Percentiles rank a stretch among this genome's conserved stretches.
These are phyloP conservation scores for Apamea sordens DNA, from an alignment of 2,888 invertebrate genomes.

Conservation along the genomic window DNA sequence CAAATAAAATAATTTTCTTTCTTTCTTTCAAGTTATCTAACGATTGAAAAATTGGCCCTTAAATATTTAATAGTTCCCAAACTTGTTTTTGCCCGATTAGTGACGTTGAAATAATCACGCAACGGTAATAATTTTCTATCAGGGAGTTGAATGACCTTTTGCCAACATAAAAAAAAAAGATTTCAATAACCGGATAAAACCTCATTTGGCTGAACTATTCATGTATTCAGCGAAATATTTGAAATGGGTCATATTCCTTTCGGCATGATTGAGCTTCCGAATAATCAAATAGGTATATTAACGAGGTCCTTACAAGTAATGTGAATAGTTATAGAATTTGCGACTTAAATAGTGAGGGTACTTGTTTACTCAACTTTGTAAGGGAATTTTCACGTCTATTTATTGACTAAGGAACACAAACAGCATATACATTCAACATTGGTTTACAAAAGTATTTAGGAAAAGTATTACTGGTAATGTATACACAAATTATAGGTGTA, in stretches of 20 bases:
- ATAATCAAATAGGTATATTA: constrained; percentile 47
- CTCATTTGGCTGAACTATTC: constrained; percentile 48
- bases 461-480: too few relatives aligned
- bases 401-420: too few relatives aligned
- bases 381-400: not conserved
- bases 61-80: not conserved
- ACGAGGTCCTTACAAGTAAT: constrained; percentile 22
- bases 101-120: not conserved
- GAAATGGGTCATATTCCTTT: constrained; percentile 57
- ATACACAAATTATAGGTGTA: too few relatives aligned
- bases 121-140: not conserved
- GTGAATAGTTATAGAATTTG: constrained; percentile 25
- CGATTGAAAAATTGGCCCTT: not conserved
- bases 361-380: not conserved
- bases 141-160: not conserved
- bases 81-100: not conserved
- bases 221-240: constrained; percentile 58
- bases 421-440: too few relatives aligned
- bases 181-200: constrained; percentile 26
- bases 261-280: constrained; percentile 40
- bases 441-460: too few relatives aligned
- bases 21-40: too few relatives aligned
- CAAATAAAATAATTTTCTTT: too few relatives aligned
- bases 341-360: not conserved
- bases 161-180: not conserved